A percentile compares a stretch with the other conserved stretches of the same genome.
phyloP scores from a whole-genome alignment of 1,140 invertebrate genomes.

The Mizuhopecten yessoensis region DNA sequence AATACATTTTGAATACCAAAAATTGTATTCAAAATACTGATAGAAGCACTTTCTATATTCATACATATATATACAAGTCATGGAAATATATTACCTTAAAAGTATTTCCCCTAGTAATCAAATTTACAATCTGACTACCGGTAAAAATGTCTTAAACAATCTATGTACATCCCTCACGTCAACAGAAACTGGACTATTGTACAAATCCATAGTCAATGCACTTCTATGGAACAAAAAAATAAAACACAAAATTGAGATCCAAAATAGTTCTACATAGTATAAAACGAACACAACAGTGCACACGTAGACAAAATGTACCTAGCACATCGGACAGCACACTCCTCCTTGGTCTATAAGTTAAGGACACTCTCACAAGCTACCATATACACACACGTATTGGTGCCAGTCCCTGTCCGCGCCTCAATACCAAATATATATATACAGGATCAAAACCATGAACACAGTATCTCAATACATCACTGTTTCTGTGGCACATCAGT shows the following conservation, averaged over 20 bases:
- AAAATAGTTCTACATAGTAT: background rate
- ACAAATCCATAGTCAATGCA: background rate
- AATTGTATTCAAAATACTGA: background rate
- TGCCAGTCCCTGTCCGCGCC: background rate
- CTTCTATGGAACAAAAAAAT: background rate
- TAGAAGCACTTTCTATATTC: background rate
- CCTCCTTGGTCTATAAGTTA: conserved; percentile 1
- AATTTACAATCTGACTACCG: background rate
- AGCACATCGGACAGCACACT: background rate
- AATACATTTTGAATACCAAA: background rate
- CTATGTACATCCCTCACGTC: background rate
- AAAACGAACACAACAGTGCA: background rate
- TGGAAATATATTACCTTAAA: background rate
- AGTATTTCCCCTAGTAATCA: background rate
- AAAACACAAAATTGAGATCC: conserved; percentile 15
- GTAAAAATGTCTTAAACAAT: background rate
- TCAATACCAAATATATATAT: background rate
- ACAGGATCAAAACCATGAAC: background rate
- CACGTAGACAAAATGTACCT: background rate
- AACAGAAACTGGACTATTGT: background rate
- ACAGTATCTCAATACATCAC: background rate
- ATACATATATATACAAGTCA: background rate
- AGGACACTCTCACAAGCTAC: background rate
- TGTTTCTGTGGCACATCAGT: background rate
- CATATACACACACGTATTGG: background rate